Percentiles rank a stretch among this genome's conserved stretches.
Conservation (phyloP, 2,888 invertebrate genomes). For the Oeneis ivallda region DNA sequence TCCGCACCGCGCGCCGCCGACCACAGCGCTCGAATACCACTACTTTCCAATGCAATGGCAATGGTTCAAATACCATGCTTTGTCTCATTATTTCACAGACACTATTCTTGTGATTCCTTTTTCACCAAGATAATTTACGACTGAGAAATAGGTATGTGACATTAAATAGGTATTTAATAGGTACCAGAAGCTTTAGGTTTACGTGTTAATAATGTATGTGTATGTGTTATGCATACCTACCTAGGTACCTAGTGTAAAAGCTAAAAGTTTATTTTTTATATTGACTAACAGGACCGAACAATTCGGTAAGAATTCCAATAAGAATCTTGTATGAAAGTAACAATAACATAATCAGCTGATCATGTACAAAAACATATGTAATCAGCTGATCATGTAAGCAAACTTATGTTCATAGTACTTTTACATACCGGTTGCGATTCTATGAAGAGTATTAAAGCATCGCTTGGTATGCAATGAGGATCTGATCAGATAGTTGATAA, state of each 20-base stretch:
- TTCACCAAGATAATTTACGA: neutral
- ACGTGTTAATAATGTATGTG: neutral
- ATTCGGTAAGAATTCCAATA: conserved; percentile 48
- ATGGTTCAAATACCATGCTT: conserved; percentile 29
- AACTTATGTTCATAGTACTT: conserved; percentile 42
- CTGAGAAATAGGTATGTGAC: too few relatives aligned
- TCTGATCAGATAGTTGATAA: conserved; percentile 33
- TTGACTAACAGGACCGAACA: neutral
- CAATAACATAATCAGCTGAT: conserved; percentile 71
- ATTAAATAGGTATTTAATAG: too few relatives aligned
- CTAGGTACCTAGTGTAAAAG: neutral
- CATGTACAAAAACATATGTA: conserved; percentile 63
- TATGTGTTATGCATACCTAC: neutral
- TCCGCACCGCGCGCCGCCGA: conserved; percentile 23
- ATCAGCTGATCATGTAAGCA: conserved; percentile 81
- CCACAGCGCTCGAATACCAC: conserved; percentile 41
- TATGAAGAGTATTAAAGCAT: conserved; percentile 1
- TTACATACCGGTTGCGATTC: conserved; percentile 28
- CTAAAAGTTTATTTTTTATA: neutral
- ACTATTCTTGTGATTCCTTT: neutral
- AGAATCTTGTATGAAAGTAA: conserved; percentile 53
- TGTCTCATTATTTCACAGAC: neutral
- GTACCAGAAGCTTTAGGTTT: neutral
- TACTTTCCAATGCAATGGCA: conserved; percentile 38
- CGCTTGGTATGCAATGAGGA: neutral